These are phyloP conservation scores for Philotrypesis tridentata DNA, from an alignment of 1,140 invertebrate species.

Conservation along the genomic window DNA sequence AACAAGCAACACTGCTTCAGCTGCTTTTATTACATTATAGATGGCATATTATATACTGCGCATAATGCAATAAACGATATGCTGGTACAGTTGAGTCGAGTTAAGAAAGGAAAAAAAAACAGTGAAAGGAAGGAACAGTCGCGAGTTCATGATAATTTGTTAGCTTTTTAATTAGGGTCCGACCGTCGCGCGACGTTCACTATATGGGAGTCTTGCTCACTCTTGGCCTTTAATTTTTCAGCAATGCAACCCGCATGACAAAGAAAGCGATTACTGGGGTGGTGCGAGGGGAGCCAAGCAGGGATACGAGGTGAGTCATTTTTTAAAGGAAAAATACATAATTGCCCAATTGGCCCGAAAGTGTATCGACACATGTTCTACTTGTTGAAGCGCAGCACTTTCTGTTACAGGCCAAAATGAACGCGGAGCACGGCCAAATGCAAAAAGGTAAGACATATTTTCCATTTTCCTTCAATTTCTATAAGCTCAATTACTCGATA, in stretches of 20 bases:
- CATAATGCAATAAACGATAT: neutral
- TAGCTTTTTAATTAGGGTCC: conserved; percentile 48
- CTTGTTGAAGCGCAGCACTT: conserved; percentile 72
- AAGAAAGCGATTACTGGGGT: conserved; percentile 75
- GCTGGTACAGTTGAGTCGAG: neutral
- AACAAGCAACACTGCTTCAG: too few species aligned
- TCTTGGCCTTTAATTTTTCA: conserved; percentile 62
- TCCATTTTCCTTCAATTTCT: too few species aligned
- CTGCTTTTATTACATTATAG: too few species aligned
- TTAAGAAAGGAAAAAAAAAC: neutral
- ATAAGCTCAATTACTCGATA: too few species aligned
- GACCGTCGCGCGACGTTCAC: neutral
- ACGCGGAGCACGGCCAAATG: conserved; percentile 74
- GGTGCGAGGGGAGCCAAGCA: conserved; percentile 73
- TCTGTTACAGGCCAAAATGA: conserved; percentile 77
- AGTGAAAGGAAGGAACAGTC: neutral
- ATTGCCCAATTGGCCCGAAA: conserved; percentile 50
- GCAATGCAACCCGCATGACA: conserved; percentile 76
- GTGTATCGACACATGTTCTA: conserved; percentile 60
- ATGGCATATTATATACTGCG: too few species aligned
- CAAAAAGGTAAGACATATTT: conserved; percentile 71
- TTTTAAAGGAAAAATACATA: conserved; percentile 53
- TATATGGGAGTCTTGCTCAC: conserved; percentile 42
- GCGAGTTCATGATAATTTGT: conserved; percentile 12
- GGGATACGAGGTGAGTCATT: conserved; percentile 74